A percentile compares a stretch with the other conserved stretches of the same genome.
Evolutionary conservation across 1,140 invertebrate genomes (phyloP).

Genomic region (Neodiprion virginianus): DNA sequence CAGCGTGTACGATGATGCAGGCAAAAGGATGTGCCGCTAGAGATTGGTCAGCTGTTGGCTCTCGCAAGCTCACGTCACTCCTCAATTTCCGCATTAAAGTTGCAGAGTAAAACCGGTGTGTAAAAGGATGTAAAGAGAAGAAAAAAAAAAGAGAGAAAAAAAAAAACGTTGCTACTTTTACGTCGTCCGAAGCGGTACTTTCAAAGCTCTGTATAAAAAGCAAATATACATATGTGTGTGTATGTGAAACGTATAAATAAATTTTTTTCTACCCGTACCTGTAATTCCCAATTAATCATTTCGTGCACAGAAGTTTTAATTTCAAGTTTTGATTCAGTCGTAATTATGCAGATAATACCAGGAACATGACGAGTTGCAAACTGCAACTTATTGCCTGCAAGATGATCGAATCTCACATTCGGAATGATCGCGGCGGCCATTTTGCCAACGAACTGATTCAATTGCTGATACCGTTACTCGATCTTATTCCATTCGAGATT

Average conservation of each 20-base stretch:
- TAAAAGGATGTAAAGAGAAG: neutral
- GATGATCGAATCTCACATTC: neutral
- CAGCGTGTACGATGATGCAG: neutral
- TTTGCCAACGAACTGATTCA: neutral
- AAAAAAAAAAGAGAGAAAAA: neutral
- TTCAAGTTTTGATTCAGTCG: too few relatives aligned
- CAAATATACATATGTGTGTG: too few relatives aligned
- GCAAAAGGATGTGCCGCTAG: too few relatives aligned
- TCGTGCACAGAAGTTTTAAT: too few relatives aligned
- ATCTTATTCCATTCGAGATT: neutral
- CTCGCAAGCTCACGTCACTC: neutral
- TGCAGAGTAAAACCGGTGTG: neutral
- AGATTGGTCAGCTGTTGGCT: neutral
- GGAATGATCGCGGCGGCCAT: neutral
- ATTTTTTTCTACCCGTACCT: too few relatives aligned
- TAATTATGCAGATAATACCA: too few relatives aligned
- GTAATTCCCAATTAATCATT: too few relatives aligned
- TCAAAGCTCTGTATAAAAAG: neutral
- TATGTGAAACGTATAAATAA: too few relatives aligned
- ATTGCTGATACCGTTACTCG: neutral
- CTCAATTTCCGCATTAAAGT: neutral
- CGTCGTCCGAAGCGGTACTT: conserved; percentile 4
- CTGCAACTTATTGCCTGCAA: too few relatives aligned
- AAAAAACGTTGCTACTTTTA: neutral
- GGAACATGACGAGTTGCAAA: too few relatives aligned